These are phyloP conservation scores for Laspeyria flexula DNA, from an alignment of 2,888 invertebrate genomes.

Conservation along the genomic window DNA sequence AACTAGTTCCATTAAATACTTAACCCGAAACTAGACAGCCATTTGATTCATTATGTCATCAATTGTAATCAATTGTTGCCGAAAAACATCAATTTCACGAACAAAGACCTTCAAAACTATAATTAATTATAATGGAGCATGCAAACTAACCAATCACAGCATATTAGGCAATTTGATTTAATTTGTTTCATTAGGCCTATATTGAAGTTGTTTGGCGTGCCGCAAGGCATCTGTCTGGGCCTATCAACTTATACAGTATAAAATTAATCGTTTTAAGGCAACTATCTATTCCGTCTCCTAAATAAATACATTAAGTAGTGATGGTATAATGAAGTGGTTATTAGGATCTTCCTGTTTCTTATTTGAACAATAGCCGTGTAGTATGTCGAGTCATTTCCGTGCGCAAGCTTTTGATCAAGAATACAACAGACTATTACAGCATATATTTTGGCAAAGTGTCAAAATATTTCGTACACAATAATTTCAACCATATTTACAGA, in stretches of 20 bases:
- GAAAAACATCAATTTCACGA: slow-evolving; percentile 20
- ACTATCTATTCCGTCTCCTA: too few species aligned
- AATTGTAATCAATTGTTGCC: slow-evolving; percentile 5
- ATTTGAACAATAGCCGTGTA: background rate
- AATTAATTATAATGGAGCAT: slow-evolving; percentile 34
- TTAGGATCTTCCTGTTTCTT: background rate
- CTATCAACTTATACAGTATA: too few species aligned
- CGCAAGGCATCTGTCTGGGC: slow-evolving; percentile 15
- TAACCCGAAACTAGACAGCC: background rate
- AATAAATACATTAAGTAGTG: too few species aligned
- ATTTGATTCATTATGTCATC: slow-evolving; percentile 12
- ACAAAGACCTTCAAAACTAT: slow-evolving; percentile 23
- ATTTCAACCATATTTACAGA: background rate
- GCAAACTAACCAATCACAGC: slow-evolving; percentile 38
- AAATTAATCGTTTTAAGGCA: too few species aligned
- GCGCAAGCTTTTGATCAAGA: background rate
- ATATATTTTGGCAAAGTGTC: background rate
- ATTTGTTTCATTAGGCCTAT: slow-evolving; percentile 40
- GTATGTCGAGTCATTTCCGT: background rate
- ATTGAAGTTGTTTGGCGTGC: slow-evolving; percentile 15
- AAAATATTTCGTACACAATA: background rate
- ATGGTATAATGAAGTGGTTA: background rate
- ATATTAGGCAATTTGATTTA: slow-evolving; percentile 38
- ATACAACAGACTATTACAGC: background rate
- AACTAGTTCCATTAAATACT: too few species aligned